Evolutionary conservation across 2,888 invertebrate genomes (phyloP).

Genomic region (Chaetogeoica ovagalla): DNA sequence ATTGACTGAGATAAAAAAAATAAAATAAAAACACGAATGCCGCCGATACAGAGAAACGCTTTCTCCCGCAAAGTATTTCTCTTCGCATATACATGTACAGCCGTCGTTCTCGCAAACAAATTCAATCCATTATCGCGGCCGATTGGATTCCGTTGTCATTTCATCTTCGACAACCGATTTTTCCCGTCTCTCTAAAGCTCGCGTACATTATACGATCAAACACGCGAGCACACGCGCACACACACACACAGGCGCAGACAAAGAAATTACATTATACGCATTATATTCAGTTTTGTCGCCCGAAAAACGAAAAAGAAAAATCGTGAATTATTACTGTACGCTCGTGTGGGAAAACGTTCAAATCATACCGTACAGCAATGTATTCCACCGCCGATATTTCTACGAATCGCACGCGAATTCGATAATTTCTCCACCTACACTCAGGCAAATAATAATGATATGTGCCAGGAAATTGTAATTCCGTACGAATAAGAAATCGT

Average conservation of each 20-base stretch:
- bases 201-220: not conserved
- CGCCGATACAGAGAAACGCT: constrained; percentile 34
- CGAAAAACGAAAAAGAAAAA: not conserved
- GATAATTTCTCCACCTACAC: too few species aligned
- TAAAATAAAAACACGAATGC: constrained; percentile 8
- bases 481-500: too few species aligned
- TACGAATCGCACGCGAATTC: too few species aligned
- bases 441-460: too few species aligned
- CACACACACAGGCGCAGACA: too few species aligned
- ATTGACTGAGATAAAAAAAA: not conserved
- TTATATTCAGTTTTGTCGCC: constrained; percentile 16
- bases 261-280: too few species aligned
- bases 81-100: not conserved
- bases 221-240: too few species aligned
- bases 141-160: constrained; percentile 53
- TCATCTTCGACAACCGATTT: constrained; percentile 47
- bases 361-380: too few species aligned
- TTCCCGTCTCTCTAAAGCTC: not conserved
- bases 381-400: too few species aligned
- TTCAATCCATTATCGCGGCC: constrained; percentile 48
- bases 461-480: too few species aligned
- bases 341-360: too few species aligned
- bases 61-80: not conserved
- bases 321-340: too few species aligned
- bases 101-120: constrained; percentile 39